A percentile compares a stretch with the other conserved stretches of the same genome.
Conservation (phyloP, 1,140 invertebrate genomes). For the Ips typographus region DNA sequence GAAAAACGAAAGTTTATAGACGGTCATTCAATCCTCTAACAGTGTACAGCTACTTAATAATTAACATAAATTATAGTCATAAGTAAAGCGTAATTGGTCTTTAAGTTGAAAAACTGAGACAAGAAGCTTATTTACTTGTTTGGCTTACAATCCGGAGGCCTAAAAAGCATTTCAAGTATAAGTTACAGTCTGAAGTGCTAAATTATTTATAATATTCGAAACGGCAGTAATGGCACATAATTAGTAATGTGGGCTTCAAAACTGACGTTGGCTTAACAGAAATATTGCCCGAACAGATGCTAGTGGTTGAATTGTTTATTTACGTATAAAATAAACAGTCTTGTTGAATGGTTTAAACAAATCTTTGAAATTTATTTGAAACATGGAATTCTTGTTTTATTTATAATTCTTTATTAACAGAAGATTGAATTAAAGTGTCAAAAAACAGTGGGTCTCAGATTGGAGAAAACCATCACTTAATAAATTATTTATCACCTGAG, state of each 20-base stretch:
- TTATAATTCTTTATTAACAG: neutral
- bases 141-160: neutral
- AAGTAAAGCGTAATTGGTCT: too few relatives aligned
- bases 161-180: conserved; percentile 15
- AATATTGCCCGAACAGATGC: conserved; percentile 9
- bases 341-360: conserved; percentile 12
- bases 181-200: conserved; percentile 7
- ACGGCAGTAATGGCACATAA: neutral
- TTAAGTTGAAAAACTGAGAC: too few relatives aligned
- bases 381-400: neutral
- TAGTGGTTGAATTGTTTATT: conserved; percentile 15
- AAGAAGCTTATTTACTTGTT: too few relatives aligned
- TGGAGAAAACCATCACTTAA: too few relatives aligned
- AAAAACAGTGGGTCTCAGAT: too few relatives aligned
- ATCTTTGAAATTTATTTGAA: conserved; percentile 13
- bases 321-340: conserved; percentile 9
- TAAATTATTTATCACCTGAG: too few relatives aligned
- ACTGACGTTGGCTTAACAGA: conserved; percentile 7
- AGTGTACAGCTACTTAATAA: too few relatives aligned
- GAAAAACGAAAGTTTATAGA: too few relatives aligned
- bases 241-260: neutral
- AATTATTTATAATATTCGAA: conserved; percentile 19
- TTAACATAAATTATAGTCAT: too few relatives aligned
- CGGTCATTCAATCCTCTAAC: too few relatives aligned
- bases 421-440: too few relatives aligned